These are phyloP conservation scores for Campoletis sonorensis DNA, from an alignment of 1,140 invertebrate genomes.

Conservation along the genomic window DNA sequence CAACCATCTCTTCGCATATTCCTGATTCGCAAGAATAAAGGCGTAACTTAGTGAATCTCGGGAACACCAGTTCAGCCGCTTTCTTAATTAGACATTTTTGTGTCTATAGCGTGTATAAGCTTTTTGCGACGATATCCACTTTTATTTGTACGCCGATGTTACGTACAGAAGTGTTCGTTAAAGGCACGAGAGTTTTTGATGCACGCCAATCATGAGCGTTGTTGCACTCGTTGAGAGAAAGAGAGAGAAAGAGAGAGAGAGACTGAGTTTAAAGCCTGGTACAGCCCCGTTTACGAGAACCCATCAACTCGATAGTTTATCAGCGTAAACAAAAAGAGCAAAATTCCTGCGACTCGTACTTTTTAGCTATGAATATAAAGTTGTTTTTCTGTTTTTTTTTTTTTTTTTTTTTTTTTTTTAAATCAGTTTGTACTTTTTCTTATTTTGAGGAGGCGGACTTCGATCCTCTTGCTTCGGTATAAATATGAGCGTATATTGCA, in stretches of 20 bases:
- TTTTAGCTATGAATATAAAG: neutral
- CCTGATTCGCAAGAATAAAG: no score
- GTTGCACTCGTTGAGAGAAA: constrained; percentile 3
- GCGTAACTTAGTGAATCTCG: no score
- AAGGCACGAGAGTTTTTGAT: constrained; percentile 22
- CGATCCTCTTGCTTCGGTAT: neutral
- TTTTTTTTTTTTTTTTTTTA: neutral
- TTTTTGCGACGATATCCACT: neutral
- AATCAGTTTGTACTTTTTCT: neutral
- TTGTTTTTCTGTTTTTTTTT: neutral
- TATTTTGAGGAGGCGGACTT: neutral
- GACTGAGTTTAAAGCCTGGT: constrained; percentile 9
- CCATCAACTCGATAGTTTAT: constrained; percentile 59
- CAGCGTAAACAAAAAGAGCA: constrained; percentile 25
- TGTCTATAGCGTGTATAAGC: neutral
- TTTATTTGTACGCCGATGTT: neutral
- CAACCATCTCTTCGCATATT: neutral
- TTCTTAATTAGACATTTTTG: no score
- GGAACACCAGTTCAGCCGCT: no score
- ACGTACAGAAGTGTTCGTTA: constrained; percentile 26
- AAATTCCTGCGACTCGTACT: neutral
- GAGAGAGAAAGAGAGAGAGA: neutral
- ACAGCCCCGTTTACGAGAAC: constrained; percentile 53
- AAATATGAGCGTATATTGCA: neutral
- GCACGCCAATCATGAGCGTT: constrained; percentile 32